phyloP scores from a whole-genome alignment of 1,140 invertebrate genomes.

The Caenorhabditis brenneri region DNA sequence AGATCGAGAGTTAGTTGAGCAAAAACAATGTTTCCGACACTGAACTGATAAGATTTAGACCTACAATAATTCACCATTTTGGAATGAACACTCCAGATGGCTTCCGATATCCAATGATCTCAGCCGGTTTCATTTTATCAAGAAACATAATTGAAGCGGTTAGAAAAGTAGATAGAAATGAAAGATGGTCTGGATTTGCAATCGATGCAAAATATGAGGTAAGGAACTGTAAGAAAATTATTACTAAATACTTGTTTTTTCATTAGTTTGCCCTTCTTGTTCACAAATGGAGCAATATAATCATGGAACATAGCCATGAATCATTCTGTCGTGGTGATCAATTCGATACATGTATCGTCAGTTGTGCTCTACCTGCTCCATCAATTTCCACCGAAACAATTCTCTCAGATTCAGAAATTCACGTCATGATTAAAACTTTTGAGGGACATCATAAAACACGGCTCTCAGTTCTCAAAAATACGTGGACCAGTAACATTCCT shows the following conservation, averaged over 20 bases:
- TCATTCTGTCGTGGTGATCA: background rate
- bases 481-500: background rate
- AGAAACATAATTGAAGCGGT: background rate
- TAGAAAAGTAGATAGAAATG: background rate
- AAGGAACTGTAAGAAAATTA: slow-evolving; percentile 8
- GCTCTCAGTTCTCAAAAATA: slow-evolving; percentile 8
- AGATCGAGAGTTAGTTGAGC: slow-evolving; percentile 50
- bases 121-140: slow-evolving; percentile 49
- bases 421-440: slow-evolving; percentile 48
- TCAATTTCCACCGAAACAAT: background rate
- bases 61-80: slow-evolving; percentile 59
- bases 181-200: slow-evolving; percentile 29
- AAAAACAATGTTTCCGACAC: background rate
- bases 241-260: background rate
- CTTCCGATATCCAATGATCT: slow-evolving; percentile 55
- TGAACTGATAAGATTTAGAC: slow-evolving; percentile 19
- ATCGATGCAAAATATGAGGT: slow-evolving; percentile 56
- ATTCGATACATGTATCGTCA: background rate
- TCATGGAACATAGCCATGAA: background rate
- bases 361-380: background rate
- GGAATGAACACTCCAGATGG: slow-evolving; percentile 15
- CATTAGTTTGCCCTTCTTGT: background rate
- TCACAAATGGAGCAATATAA: background rate
- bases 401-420: slow-evolving; percentile 37
- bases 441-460: slow-evolving; percentile 46